phyloP scores from a whole-genome alignment of 2,113 vertebrate genomes.

The Otis tarda region DNA sequence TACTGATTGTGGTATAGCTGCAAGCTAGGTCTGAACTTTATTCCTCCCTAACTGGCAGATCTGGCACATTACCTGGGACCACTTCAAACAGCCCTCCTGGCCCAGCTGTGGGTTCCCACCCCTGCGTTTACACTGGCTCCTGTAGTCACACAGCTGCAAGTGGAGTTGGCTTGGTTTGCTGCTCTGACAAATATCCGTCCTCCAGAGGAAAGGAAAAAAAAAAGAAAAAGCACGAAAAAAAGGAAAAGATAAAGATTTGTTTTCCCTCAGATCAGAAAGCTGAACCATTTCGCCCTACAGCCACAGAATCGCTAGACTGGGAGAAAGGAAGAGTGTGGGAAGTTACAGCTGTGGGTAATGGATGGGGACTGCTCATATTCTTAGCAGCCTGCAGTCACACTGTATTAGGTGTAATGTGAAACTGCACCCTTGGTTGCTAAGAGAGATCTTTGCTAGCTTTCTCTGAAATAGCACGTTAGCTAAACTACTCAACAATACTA shows the following conservation, averaged over 20 bases:
- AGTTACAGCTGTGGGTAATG: slow-evolving; percentile 11
- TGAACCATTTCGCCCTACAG: not conserved
- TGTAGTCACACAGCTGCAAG: not conserved
- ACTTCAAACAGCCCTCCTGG: slow-evolving; percentile 25
- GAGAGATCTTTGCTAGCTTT: slow-evolving; percentile 26
- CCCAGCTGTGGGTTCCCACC: not conserved
- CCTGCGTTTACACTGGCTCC: not conserved
- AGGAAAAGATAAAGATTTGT: not conserved
- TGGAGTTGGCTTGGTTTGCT: not conserved
- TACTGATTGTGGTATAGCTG: not conserved
- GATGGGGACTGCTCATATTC: slow-evolving; percentile 31
- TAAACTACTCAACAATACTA: not conserved
- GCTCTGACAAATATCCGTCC: not conserved
- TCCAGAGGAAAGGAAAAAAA: not conserved
- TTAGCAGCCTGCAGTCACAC: slow-evolving; percentile 43
- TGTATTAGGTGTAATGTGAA: slow-evolving; percentile 45
- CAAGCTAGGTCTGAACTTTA: slow-evolving; percentile 7
- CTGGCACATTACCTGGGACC: slow-evolving; percentile 5
- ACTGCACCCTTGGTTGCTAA: slow-evolving; percentile 56
- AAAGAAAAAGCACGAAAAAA: not conserved
- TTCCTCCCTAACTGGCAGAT: slow-evolving; percentile 1
- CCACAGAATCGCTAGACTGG: not conserved
- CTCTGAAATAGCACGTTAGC: not conserved
- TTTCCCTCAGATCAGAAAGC: not conserved
- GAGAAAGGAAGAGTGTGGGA: slow-evolving; percentile 54